Evolutionary conservation across 2,113 vertebrate species (phyloP), one percentile per base, ranked within the genome.

Genomic region (Siniperca knerii): DNA sequence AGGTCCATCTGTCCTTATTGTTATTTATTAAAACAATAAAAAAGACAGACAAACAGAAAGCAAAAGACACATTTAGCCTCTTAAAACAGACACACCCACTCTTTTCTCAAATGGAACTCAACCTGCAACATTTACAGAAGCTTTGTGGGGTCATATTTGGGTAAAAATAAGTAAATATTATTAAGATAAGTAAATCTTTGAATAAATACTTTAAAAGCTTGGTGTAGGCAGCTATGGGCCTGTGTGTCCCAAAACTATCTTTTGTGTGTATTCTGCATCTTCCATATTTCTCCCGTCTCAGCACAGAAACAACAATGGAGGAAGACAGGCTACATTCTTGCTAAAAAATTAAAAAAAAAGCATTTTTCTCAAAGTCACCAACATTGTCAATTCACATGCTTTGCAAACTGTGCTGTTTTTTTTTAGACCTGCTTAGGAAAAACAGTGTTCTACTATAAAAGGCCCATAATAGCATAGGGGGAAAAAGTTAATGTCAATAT

Each of bases 401-500:
- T 75, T 80, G 73, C 9, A 82, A 78, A 58, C n/a, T 13, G 13
- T 20, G 52, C 11, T 35, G 44, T 1, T 1, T 60, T 25, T 70
- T 61, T 37, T 50, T 11, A 78, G 29, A 58, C 64, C 46, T 73
- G 64, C 60, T 69, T 10, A 44, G 75, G 37, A 71, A 72, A 46
- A 66, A 37, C 37, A 55, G 29, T 33, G 10, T 7, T 48, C 54
- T 61, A 46, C 23, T 29, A 35, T 69, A 84, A 89, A 85, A 79
- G 72, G 16, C 55, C 73, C 57, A 75, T 82, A 73, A 87, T 68
- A 50, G 50, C 64, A 65, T 1, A n/a, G 33, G 46, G 40, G 46
- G 58, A 21, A 64, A 61, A 68, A 64, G 64, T 79, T 88, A 77
- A 85, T 64, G 82, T 87, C 84, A 83, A 40, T 84, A 70, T 35